Conservation (phyloP, 2,113 vertebrate genomes). For the Sinocyclocheilus anophthalmus region DNA sequence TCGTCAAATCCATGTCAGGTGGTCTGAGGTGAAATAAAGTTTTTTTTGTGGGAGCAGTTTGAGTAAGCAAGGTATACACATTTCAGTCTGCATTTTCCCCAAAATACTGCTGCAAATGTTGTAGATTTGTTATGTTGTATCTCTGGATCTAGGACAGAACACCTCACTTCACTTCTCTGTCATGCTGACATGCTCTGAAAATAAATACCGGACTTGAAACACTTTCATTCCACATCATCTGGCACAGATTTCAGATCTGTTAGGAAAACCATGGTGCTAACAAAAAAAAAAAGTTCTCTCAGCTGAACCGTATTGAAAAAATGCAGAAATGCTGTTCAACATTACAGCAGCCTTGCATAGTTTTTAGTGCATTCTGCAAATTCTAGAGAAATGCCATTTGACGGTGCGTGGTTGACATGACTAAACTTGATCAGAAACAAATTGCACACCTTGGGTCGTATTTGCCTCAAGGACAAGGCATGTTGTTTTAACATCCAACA, state of each 20-base stretch:
- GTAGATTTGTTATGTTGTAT: background rate
- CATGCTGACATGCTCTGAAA: slow-evolving; percentile 7
- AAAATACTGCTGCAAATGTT: background rate
- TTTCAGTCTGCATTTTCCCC: background rate
- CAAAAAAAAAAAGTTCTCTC: background rate
- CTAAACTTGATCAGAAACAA: slow-evolving; percentile 27
- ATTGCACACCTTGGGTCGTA: background rate
- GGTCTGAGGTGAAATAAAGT: slow-evolving; percentile 66
- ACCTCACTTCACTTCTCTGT: background rate
- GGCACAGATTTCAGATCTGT: background rate
- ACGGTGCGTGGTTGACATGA: background rate
- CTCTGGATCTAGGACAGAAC: background rate
- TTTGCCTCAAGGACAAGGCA: slow-evolving; percentile 9
- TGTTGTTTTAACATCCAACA: background rate
- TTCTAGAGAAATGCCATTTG: background rate
- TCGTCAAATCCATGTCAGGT: slow-evolving; percentile 78
- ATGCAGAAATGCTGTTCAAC: background rate
- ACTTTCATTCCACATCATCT: slow-evolving; percentile 20
- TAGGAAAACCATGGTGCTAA: background rate
- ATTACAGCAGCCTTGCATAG: background rate
- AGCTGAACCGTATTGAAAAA: background rate
- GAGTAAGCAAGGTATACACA: background rate
- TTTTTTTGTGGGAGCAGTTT: background rate
- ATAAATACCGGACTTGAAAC: slow-evolving; percentile 11
- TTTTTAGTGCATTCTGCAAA: background rate